Evolutionary conservation across 64 coral and sea anemone species (phyloP).

Genomic region (Actinia equina): DNA sequence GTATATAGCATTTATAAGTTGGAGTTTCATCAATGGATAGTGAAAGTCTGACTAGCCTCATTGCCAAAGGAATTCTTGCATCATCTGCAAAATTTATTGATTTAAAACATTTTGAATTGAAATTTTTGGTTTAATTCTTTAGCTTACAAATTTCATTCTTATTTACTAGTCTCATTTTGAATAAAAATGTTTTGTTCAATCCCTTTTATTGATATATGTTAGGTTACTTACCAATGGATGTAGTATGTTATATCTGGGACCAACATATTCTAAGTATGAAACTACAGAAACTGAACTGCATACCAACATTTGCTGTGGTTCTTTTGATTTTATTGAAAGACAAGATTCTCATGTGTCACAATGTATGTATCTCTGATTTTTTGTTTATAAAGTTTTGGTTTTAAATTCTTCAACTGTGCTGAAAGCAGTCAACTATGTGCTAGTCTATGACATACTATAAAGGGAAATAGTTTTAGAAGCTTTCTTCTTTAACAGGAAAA

Average conservation of each 20-base stretch:
- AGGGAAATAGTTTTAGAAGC: too few species aligned
- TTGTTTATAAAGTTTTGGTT: neutral
- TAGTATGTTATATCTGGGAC: constrained; percentile 90
- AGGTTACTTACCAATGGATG: constrained; percentile 79
- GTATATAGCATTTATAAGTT: too few species aligned
- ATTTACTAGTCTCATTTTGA: neutral
- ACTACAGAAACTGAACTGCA: constrained; percentile 42
- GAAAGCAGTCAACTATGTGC: too few species aligned
- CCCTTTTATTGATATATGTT: neutral
- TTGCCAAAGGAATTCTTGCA: too few species aligned
- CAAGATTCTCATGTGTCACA: constrained; percentile 62
- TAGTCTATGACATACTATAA: too few species aligned
- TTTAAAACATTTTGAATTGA: too few species aligned
- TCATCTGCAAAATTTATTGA: too few species aligned
- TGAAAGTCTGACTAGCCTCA: too few species aligned
- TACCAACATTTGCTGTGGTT: constrained; percentile 63
- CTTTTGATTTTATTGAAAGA: constrained; percentile 63
- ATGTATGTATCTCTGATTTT: constrained; percentile 37
- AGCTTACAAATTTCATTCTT: neutral
- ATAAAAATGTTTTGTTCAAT: too few species aligned
- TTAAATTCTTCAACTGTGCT: too few species aligned
- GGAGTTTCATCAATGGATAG: too few species aligned
- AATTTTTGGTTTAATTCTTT: too few species aligned
- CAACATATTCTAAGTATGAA: constrained; percentile 75
- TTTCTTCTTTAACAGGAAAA: constrained; percentile 26